These are phyloP conservation scores for Callaeas wilsoni DNA, from an alignment of 2,113 vertebrate species.

Conservation along the genomic window DNA sequence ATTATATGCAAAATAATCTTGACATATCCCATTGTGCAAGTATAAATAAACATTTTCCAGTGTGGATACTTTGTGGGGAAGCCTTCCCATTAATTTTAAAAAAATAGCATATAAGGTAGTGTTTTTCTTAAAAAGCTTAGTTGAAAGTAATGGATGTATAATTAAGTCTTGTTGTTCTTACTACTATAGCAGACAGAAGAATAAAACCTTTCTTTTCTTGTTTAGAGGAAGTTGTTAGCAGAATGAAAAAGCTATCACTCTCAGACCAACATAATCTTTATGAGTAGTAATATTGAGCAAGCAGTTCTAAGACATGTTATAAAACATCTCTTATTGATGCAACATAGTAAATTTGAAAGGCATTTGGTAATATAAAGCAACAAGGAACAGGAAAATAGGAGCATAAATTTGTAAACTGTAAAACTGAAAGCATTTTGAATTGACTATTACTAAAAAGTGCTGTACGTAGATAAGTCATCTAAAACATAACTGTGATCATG, in stretches of 20 bases:
- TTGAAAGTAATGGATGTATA: neutral
- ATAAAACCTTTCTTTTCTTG: neutral
- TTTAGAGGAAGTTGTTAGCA: neutral
- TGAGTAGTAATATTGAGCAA: neutral
- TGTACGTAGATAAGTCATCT: neutral
- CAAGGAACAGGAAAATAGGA: neutral
- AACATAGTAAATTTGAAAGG: neutral
- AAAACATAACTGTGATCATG: neutral
- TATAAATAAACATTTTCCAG: neutral
- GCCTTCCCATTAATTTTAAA: neutral
- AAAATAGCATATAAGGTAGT: neutral
- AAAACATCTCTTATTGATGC: neutral
- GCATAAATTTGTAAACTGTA: neutral
- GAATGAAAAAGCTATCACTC: neutral
- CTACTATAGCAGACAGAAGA: neutral
- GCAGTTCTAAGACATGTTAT: neutral
- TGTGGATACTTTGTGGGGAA: neutral
- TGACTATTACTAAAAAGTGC: neutral
- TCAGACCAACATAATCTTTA: neutral
- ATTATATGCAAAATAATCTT: neutral
- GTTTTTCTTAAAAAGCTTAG: neutral
- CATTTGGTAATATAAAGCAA: neutral
- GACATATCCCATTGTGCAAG: neutral
- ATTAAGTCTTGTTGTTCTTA: neutral
- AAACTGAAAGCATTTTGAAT: neutral